Evolutionary conservation across 2,113 vertebrate genomes (phyloP), one percentile per base, ranked within the genome.

Genomic region (Boulengeromyrus knoepffleri): DNA sequence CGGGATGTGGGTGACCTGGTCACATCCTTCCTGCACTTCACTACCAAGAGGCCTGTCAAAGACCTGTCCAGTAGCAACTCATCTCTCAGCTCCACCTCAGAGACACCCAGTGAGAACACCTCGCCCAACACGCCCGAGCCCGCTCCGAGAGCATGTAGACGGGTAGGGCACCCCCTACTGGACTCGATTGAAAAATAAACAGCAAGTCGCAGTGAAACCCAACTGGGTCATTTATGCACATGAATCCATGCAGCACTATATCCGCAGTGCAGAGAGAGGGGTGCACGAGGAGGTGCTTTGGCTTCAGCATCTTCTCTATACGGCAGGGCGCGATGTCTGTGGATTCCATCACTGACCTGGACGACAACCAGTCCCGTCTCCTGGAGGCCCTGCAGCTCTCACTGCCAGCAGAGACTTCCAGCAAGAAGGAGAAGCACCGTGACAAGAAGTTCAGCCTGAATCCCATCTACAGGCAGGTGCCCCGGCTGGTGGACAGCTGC

Each of bases 41-140:
- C 94, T 92, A 91, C 84, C 85, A 98, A 96, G 95, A 96, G 94
- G 89, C 93, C 96, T 92, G 97, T 97, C 95, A 99, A 97, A 94
- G 98, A 99, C 92, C 95, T 99, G 92, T 99, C 98, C 95, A 99
- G 98, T 97, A 99, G 98, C 96, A 99, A 98, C 95, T 99, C 98
- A 42, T 99, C 98, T 94, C 98, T 99, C 87, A 99, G 98, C 96
- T 99, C 98, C 91, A 98, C 97, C 90, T 98, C 98, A 1, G 98
- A 99, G 96, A 99, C 97, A 21, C 97, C 96, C 0, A 97, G 97
- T 12, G 98, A 98, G 92, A 96, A 96, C 31, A 96, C 97, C 5
- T 96, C 96, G 31, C 96, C 96, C 2, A 96, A 96, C 91, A 97
- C 97, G 0, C 95, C 96, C 0, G 98, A 98, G 90, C 94, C 96